Conservation (phyloP, 2,797 vertebrate genomes). For the Buphagus erythrorhynchus region DNA sequence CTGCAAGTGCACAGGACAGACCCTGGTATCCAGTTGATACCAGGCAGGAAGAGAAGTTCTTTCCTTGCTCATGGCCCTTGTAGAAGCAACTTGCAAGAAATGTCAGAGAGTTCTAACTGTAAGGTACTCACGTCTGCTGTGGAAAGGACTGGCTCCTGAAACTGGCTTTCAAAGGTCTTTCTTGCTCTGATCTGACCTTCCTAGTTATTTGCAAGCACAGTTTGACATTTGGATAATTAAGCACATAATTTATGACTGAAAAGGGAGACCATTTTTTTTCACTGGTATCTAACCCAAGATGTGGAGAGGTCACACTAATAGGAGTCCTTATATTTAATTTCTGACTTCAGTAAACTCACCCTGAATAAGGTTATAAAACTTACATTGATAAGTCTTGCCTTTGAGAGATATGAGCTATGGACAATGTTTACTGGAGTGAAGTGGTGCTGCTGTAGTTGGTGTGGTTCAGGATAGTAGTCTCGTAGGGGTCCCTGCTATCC, state of each 20-base stretch:
- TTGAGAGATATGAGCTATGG: background rate
- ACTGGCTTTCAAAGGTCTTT: background rate
- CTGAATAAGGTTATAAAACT: background rate
- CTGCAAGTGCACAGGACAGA: background rate
- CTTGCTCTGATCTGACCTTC: slow-evolving; percentile 19
- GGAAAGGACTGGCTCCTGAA: background rate
- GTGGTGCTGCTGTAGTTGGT: background rate
- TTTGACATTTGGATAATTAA: slow-evolving; percentile 54
- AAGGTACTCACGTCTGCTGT: background rate
- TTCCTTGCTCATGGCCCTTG: background rate
- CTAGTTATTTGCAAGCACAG: slow-evolving; percentile 1
- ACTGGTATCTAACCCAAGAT: background rate
- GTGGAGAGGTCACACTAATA: background rate
- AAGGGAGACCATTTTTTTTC: background rate
- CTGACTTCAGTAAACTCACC: background rate
- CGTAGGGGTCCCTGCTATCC: background rate
- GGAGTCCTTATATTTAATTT: background rate
- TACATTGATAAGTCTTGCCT: background rate
- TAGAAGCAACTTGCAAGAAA: background rate
- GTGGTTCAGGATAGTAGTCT: background rate
- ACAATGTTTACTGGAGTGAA: background rate
- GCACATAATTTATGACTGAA: slow-evolving; percentile 28
- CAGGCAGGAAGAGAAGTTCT: background rate
- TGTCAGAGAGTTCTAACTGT: background rate
- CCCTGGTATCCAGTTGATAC: background rate